phyloP scores from a whole-genome alignment of 2,888 invertebrate species.

The Patella caerulea region DNA sequence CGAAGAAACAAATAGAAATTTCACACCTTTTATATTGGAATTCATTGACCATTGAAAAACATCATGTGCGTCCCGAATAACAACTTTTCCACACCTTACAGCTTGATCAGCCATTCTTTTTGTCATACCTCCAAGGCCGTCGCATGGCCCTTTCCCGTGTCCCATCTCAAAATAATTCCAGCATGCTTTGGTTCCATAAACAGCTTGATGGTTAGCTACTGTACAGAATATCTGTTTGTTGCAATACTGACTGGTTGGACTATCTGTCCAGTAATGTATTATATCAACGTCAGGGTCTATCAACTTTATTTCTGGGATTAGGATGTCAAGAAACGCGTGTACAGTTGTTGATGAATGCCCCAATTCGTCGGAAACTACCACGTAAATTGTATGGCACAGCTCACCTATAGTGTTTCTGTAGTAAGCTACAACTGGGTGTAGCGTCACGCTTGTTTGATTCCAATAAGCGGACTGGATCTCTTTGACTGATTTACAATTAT shows the following conservation, averaged over 20 bases:
- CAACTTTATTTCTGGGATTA: too few species aligned
- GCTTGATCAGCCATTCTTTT: slow-evolving; percentile 32
- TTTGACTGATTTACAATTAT: slow-evolving; percentile 27
- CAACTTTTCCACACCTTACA: slow-evolving; percentile 21
- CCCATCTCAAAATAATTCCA: slow-evolving; percentile 40
- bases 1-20: not conserved
- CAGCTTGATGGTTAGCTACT: slow-evolving; percentile 27
- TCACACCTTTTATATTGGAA: not conserved
- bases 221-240: slow-evolving; percentile 36
- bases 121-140: slow-evolving; percentile 31
- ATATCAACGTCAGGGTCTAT: not conserved
- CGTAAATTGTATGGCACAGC: slow-evolving; percentile 23
- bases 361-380: slow-evolving; percentile 37
- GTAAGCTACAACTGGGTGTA: slow-evolving; percentile 41
- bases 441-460: slow-evolving; percentile 33
- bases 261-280: slow-evolving; percentile 40
- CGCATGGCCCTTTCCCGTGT: slow-evolving; percentile 35
- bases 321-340: slow-evolving; percentile 20
- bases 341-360: slow-evolving; percentile 26
- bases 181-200: slow-evolving; percentile 21
- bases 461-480: slow-evolving; percentile 43
- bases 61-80: slow-evolving; percentile 29
- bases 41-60: slow-evolving; percentile 21
- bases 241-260: slow-evolving; percentile 37
- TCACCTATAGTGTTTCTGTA: not conserved